Base-by-base conservation (phyloP, 2,113 vertebrate genomes). In the Thunnus thynnus region DNA sequence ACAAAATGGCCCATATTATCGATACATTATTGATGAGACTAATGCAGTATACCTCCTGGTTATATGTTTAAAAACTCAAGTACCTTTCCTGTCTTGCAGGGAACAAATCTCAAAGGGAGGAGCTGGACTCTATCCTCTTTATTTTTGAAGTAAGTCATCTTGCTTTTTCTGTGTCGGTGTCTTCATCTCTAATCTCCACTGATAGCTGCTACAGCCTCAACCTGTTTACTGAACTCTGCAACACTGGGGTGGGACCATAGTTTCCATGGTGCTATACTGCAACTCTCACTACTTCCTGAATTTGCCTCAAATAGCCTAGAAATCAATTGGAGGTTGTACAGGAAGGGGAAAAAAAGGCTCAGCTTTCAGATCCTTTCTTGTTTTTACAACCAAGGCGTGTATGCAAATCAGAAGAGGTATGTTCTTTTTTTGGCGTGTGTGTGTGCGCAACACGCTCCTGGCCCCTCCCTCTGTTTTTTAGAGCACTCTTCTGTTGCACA, bases 101-200 rank as follows among this genome's bases (percentile, higher is more conserved):
- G 95, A 99, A 98, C 96, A 99, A 99, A 92, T 98, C 98, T 80
- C 98, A 99, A 93, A 96, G 98, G 95, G 98, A 99, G 96, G 98
- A 99, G 96, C 97, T 99, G 97, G 98, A 99, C 97, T 99, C 98
- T 74, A 96, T 99, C 90, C 97, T 99, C 91, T 98, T 98, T 96
- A 95, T 99, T 96, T 99, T 99, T 95, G 98, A 99, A 96, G 98
- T 99, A 97, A 97, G 98, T 94, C 30, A 18, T 58, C 13, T 46
- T 18, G 25, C 36, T 22, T 76, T 73, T 81, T 72, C 32, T 78
- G 10, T 70, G 58, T 52, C 79, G 22, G 71, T 58, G 60, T 57
- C n/a, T 74, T 10, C 46, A 12, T 61, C n/a, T 86, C 25, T 68
- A 69, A 73, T 86, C 67, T 85, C 27, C 20, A 10, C 55, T 48